Percentiles rank a stretch among this genome's conserved stretches.
Conservation (phyloP, 2,888 invertebrate genomes). For the Drosophila neonasuta region DNA sequence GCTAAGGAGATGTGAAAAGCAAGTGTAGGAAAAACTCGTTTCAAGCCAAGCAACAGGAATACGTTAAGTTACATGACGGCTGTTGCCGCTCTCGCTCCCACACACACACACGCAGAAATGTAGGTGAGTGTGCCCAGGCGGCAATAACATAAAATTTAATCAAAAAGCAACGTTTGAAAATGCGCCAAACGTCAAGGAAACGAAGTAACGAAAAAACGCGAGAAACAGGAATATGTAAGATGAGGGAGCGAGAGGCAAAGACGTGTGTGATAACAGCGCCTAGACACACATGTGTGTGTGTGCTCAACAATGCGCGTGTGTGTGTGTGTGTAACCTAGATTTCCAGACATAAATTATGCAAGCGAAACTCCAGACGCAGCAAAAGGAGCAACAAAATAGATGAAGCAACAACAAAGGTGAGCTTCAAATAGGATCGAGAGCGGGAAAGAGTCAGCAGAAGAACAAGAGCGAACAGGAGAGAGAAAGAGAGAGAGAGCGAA, state of each 20-base stretch:
- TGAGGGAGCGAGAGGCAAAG: slow-evolving; percentile 15
- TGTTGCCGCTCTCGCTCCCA: slow-evolving; percentile 3
- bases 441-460: background rate
- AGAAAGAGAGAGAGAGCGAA: background rate
- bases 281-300: slow-evolving; percentile 33
- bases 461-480: background rate
- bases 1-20: slow-evolving; percentile 74
- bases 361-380: slow-evolving; percentile 52
- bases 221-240: background rate
- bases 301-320: slow-evolving; percentile 13
- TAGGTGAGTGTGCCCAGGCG: slow-evolving; percentile 41
- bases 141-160: slow-evolving; percentile 67
- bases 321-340: slow-evolving; percentile 68
- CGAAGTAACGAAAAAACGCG: slow-evolving; percentile 12
- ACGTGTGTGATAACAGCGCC: slow-evolving; percentile 61
- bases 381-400: slow-evolving; percentile 3
- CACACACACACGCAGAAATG: slow-evolving; percentile 19
- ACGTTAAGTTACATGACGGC: slow-evolving; percentile 20
- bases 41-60: slow-evolving; percentile 48
- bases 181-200: slow-evolving; percentile 66
- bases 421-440: slow-evolving; percentile 34
- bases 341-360: slow-evolving; percentile 76
- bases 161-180: slow-evolving; percentile 70
- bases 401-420: slow-evolving; percentile 12
- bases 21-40: slow-evolving; percentile 74